Base-by-base conservation (phyloP, 2,888 invertebrate genomes). In the Parnassius smintheus region DNA sequence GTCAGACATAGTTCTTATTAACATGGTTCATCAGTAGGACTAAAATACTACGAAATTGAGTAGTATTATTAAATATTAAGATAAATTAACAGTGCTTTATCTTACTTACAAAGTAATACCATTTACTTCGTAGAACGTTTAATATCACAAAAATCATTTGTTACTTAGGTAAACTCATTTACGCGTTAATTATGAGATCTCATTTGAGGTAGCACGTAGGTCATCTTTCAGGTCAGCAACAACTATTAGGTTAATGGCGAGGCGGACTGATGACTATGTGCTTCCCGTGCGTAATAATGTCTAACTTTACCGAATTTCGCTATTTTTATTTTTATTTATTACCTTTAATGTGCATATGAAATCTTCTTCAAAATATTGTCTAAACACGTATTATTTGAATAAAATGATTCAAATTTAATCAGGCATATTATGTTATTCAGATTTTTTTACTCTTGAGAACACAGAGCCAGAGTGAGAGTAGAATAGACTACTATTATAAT, bases 171-270 rank as follows among this genome's bases (percentile, higher is more conserved):
- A 62, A 61, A 64, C 63, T 59, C 59, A 64, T 59, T 64, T 56
- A 59, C 53, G 60, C 35, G 53, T 59, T 67, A 65, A 67, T 68
- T 65, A 67, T 59, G 62, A 53, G 64, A 63, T 68, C 64, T 60
- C 64, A 59, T 61, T 65, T 59, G 44, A 25, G 56, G 41, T 50
- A 62, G 66, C 67, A 68, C 65, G 69, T 65, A 61, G 74, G 73
- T 70, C 72, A 75, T 76, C 69, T 69, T 70, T 77, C 75, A 74
- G 73, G 75, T 66, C 68, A 67, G 67, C 68, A 61, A 69, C 64
- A 66, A 69, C 71, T 74, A 75, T 75, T 75, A 70, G 62, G 45
- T 65, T 70, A 69, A 71, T 66, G 66, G 62, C 58, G 25, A 56
- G 64, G 56, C 62, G 53, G 59, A 62, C 64, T 65, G 63, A 68